Conservation (phyloP, 1,140 invertebrate genomes). For the Drosophila pandora region DNA sequence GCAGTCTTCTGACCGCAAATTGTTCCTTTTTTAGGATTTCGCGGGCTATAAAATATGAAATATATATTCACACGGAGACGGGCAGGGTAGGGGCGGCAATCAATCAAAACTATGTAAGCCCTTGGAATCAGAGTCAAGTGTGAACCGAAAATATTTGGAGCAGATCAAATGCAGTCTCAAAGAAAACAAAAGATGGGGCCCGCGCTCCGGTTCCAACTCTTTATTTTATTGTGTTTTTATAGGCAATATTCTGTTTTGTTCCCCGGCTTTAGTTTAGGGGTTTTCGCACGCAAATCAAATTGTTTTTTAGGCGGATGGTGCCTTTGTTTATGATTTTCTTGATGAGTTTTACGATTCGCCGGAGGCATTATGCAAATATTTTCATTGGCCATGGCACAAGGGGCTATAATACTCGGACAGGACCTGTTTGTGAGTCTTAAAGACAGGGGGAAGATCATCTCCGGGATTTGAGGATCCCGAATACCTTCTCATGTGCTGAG, state of each 20-base stretch:
- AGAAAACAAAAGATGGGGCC: conserved; percentile 36
- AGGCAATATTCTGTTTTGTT: conserved; percentile 18
- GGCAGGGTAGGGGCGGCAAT: conserved; percentile 48
- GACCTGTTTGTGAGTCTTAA: background rate
- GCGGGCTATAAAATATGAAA: conserved; percentile 73
- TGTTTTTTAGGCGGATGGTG: conserved; percentile 20
- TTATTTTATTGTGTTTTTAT: conserved; percentile 23
- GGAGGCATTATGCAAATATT: conserved; percentile 65
- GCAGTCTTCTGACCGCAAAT: conserved; percentile 72
- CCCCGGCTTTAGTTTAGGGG: conserved; percentile 39
- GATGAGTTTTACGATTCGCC: conserved; percentile 23
- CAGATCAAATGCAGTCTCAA: conserved; percentile 71
- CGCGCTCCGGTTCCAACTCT: conserved; percentile 17
- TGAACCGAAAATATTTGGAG: conserved; percentile 74
- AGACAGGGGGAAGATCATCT: background rate
- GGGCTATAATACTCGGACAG: no score
- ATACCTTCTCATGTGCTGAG: background rate
- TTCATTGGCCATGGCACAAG: no score
- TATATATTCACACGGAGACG: conserved; percentile 75
- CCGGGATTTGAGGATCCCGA: background rate
- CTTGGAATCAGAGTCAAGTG: conserved; percentile 63
- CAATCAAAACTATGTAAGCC: conserved; percentile 74
- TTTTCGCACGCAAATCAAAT: conserved; percentile 77
- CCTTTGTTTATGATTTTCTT: conserved; percentile 4
- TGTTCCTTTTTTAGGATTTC: conserved; percentile 35